A percentile compares a stretch with the other conserved stretches of the same genome.
Conservation (phyloP, 2,113 vertebrate species). For the Phyllostomus discolor region DNA sequence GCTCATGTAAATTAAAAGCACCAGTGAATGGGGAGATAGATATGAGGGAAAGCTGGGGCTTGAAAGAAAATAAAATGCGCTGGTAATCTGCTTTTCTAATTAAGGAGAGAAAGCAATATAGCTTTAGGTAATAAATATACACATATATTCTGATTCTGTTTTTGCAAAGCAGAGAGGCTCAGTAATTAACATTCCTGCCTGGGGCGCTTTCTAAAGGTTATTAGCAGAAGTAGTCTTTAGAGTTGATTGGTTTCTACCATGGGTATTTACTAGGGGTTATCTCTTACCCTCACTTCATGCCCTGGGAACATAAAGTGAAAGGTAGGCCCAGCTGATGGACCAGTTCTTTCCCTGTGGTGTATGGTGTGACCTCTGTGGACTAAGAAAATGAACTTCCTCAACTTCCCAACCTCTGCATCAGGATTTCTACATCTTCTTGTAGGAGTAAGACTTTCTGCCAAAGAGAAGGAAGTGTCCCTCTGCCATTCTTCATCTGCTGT, state of each 20-base stretch:
- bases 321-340: neutral
- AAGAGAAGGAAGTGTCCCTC: neutral
- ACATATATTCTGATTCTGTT: neutral
- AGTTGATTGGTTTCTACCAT: neutral
- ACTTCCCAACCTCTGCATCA: neutral
- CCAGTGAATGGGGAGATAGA: neutral
- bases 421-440: rapidly evolving
- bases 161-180: neutral
- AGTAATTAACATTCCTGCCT: neutral
- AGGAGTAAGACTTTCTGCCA: neutral
- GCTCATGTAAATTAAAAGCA: neutral
- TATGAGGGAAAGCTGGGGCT: neutral
- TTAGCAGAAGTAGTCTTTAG: neutral
- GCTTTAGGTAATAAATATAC: neutral
- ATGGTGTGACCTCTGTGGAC: neutral
- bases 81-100: neutral
- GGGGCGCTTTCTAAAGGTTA: neutral
- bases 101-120: neutral
- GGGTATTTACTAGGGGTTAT: neutral
- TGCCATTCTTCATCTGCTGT: neutral
- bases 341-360: too few species aligned
- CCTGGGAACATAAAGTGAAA: neutral
- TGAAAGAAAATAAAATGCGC: neutral
- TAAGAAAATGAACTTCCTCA: neutral
- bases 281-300: neutral